These are phyloP conservation scores for Euleptes europaea DNA, from an alignment of 2,113 vertebrate species.

Conservation along the genomic window DNA sequence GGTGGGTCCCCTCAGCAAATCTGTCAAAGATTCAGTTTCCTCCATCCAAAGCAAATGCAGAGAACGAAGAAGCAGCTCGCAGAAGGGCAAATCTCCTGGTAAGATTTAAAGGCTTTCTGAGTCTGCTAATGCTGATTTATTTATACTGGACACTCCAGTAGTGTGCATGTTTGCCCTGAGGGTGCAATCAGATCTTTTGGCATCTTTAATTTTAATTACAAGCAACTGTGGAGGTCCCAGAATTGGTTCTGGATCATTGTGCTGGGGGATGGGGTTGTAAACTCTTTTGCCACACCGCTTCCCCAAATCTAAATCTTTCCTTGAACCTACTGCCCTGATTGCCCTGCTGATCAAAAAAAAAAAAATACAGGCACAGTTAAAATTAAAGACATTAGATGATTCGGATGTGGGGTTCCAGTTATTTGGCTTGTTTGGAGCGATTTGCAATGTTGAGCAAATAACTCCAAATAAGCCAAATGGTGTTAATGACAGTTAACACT, in stretches of 20 bases:
- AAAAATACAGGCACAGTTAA: too few relatives aligned
- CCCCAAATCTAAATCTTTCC: too few relatives aligned
- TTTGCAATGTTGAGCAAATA: not conserved
- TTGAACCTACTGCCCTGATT: too few relatives aligned
- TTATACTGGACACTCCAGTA: not conserved
- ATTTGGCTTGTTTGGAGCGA: not conserved
- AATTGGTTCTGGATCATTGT: too few relatives aligned
- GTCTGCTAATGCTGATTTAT: not conserved
- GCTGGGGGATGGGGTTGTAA: too few relatives aligned
- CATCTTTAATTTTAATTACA: too few relatives aligned
- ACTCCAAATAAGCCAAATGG: not conserved
- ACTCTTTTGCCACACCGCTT: too few relatives aligned
- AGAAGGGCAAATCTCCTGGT: constrained; percentile 56
- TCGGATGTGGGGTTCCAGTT: not conserved
- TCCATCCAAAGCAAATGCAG: constrained; percentile 50
- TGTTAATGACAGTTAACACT: not conserved
- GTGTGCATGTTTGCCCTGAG: not conserved
- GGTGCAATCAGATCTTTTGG: too few relatives aligned
- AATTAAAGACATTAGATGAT: too few relatives aligned
- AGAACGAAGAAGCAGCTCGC: constrained; percentile 58
- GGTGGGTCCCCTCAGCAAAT: constrained; percentile 39
- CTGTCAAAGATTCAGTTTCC: constrained; percentile 44
- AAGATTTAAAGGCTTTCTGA: constrained; percentile 39
- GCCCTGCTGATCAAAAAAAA: too few relatives aligned
- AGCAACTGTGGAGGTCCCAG: too few relatives aligned